Evolutionary conservation across 2,888 invertebrate genomes (phyloP).

Genomic region (Morinoia aosen): DNA sequence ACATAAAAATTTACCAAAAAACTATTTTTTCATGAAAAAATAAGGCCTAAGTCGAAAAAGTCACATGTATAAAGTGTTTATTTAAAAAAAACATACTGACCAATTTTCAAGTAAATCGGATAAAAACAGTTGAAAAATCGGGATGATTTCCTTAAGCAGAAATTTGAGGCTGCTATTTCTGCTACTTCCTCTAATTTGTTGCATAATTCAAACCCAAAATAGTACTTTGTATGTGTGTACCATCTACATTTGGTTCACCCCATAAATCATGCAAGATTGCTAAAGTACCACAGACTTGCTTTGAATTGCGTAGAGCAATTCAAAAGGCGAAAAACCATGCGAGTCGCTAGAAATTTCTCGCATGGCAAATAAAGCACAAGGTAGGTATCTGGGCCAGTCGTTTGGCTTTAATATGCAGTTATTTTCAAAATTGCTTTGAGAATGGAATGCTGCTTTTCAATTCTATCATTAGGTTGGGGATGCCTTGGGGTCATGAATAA

Average conservation of each 20-base stretch:
- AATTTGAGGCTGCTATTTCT: neutral
- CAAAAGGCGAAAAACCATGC: neutral
- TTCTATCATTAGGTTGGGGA: neutral
- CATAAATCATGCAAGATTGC: conserved; percentile 32
- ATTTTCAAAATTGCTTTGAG: conserved; percentile 25
- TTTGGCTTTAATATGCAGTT: conserved; percentile 41
- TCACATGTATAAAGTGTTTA: no score
- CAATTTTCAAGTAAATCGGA: no score
- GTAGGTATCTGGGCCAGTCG: conserved; percentile 56
- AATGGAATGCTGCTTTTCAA: neutral
- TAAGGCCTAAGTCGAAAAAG: no score
- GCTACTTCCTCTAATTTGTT: conserved; percentile 1
- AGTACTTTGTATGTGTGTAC: neutral
- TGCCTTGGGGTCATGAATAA: conserved; percentile 18
- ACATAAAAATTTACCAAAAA: no score
- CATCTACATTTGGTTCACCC: neutral
- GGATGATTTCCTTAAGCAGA: no score
- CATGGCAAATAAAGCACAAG: conserved; percentile 48
- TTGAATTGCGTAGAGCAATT: conserved; percentile 25
- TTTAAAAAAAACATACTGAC: no score
- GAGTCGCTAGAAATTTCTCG: conserved; percentile 52
- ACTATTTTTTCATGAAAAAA: no score
- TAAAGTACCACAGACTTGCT: neutral
- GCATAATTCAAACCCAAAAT: conserved; percentile 23
- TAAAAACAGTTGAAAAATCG: no score